These are phyloP conservation scores for Hesperophylax magnus DNA, from an alignment of 1,140 invertebrate species.

Conservation along the genomic window DNA sequence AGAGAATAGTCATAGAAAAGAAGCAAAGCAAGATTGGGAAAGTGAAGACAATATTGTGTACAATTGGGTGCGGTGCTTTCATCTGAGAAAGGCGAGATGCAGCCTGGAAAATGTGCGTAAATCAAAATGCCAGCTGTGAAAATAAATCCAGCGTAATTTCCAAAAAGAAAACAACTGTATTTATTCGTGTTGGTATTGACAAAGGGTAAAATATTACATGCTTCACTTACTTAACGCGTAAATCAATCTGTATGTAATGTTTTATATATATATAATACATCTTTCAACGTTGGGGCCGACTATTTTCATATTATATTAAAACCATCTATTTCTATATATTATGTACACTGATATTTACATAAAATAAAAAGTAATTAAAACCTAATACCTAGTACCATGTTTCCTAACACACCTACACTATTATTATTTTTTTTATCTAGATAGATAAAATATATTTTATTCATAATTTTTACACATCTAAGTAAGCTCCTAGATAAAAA, in stretches of 20 bases:
- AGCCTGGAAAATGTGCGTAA: slow-evolving; percentile 13
- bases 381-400: neutral
- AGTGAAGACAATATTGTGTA: slow-evolving; percentile 22
- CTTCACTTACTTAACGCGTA: too few relatives aligned
- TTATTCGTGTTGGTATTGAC: neutral
- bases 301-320: too few relatives aligned
- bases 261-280: neutral
- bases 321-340: too few relatives aligned
- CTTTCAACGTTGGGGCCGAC: neutral
- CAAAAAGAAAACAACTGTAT: neutral
- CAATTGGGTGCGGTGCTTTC: slow-evolving; percentile 38
- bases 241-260: too few relatives aligned
- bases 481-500: slow-evolving; percentile 17
- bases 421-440: slow-evolving; percentile 1
- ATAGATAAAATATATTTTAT: neutral
- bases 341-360: too few relatives aligned
- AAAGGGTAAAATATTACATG: neutral
- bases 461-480: slow-evolving; percentile 18
- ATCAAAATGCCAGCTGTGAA: slow-evolving; percentile 28
- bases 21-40: slow-evolving; percentile 35
- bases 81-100: slow-evolving; percentile 8
- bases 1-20: neutral
- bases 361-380: neutral
- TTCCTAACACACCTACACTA: slow-evolving; percentile 8
- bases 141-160: neutral